Percentiles rank a stretch among this genome's conserved stretches.
Conservation (phyloP, 2,888 invertebrate species). For the Drosophila meridionalis region DNA sequence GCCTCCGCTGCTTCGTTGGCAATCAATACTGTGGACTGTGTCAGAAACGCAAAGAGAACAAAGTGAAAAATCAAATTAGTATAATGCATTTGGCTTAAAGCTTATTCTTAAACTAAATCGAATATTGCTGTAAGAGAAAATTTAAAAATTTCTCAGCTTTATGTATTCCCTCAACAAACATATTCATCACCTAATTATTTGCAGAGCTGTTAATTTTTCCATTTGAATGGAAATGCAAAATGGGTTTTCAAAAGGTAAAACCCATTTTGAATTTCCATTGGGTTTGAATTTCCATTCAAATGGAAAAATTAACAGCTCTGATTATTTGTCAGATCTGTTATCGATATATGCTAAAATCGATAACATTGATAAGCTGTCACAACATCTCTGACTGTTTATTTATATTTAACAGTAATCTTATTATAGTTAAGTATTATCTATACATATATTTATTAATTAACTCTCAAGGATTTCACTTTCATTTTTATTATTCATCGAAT, state of each 20-base stretch:
- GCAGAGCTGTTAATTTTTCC: too few species aligned
- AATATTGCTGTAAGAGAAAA: background rate
- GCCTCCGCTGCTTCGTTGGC: conserved; percentile 86
- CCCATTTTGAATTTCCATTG: too few species aligned
- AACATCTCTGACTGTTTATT: too few species aligned
- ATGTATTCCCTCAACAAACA: background rate
- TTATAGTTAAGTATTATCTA: background rate
- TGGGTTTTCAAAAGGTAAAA: too few species aligned
- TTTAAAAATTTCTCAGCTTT: background rate
- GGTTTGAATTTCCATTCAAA: too few species aligned
- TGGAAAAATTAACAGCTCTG: too few species aligned
- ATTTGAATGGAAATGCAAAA: too few species aligned
- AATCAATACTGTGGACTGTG: conserved; percentile 84
- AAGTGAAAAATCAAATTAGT: conserved; percentile 43
- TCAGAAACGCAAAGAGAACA: conserved; percentile 35
- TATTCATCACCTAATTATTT: too few species aligned
- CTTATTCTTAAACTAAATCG: conserved; percentile 11
- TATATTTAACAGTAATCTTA: background rate
- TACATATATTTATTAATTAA: background rate
- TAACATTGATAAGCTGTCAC: too few species aligned
- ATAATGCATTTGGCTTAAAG: conserved; percentile 12
- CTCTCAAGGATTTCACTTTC: background rate
- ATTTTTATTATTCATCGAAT: background rate
- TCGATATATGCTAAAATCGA: too few species aligned
- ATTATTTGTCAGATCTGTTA: too few species aligned